Evolutionary conservation across 2,113 vertebrate genomes (phyloP).

Genomic region (human): GRCh38 chr14:63850501-63851000

Average conservation of each 20-base stretch:
- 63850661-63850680: conserved; percentile 47
- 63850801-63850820: not conserved
- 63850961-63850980: not conserved
- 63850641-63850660: conserved; percentile 50
- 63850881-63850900: conserved; percentile 38
- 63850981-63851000: not conserved
- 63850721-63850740: conserved; percentile 38
- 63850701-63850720: conserved; percentile 38
- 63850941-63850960: not conserved
- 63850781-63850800: not conserved
- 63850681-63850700: conserved; percentile 34
- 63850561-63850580: conserved; percentile 30
- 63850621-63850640: conserved; percentile 24
- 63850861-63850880: conserved; percentile 10
- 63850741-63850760: not conserved
- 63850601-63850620: not conserved
- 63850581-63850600: conserved; percentile 44
- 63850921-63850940: not conserved
- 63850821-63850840: not conserved
- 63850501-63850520: not conserved
- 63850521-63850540: not conserved
- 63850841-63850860: not conserved
- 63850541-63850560: conserved; percentile 49
- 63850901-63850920: conserved; percentile 22
- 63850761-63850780: not conserved